These are phyloP conservation scores for Mimumesa dahlbomi DNA, from an alignment of 2,888 invertebrate species.

Conservation along the genomic window DNA sequence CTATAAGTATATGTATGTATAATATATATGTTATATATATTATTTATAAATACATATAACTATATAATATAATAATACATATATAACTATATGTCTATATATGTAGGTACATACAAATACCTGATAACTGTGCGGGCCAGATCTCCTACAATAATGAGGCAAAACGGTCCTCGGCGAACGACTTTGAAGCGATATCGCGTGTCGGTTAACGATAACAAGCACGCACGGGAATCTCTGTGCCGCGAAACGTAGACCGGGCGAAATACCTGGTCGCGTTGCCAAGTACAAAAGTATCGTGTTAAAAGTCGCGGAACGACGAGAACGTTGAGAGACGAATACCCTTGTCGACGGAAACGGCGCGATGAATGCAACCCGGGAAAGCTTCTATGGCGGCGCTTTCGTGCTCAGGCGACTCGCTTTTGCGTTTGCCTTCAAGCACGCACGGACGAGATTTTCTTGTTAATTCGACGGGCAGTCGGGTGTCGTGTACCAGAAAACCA, in stretches of 20 bases:
- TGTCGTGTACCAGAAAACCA: slow-evolving; percentile 1
- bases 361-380: slow-evolving; percentile 23
- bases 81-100: too few relatives aligned
- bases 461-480: slow-evolving; percentile 25
- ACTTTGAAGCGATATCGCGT: slow-evolving; percentile 61
- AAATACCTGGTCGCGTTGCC: slow-evolving; percentile 16
- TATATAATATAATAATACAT: too few relatives aligned
- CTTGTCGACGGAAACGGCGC: slow-evolving; percentile 45
- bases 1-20: too few relatives aligned
- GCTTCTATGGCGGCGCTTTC: slow-evolving; percentile 16
- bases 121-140: too few relatives aligned
- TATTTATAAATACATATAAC: too few relatives aligned
- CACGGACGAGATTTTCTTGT: slow-evolving; percentile 21
- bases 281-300: slow-evolving; percentile 63
- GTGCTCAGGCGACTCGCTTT: slow-evolving; percentile 16
- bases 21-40: too few relatives aligned
- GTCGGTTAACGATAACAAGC: slow-evolving; percentile 36
- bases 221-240: slow-evolving; percentile 15
- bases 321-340: slow-evolving; percentile 69
- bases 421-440: slow-evolving; percentile 34
- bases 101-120: too few relatives aligned
- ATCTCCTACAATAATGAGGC: slow-evolving; percentile 36
- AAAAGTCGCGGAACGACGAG: slow-evolving; percentile 62
- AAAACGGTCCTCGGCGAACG: slow-evolving; percentile 5
- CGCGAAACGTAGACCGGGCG: slow-evolving; percentile 3